Conservation (phyloP, 1,140 invertebrate genomes). For the Teleopsis dalmanni region DNA sequence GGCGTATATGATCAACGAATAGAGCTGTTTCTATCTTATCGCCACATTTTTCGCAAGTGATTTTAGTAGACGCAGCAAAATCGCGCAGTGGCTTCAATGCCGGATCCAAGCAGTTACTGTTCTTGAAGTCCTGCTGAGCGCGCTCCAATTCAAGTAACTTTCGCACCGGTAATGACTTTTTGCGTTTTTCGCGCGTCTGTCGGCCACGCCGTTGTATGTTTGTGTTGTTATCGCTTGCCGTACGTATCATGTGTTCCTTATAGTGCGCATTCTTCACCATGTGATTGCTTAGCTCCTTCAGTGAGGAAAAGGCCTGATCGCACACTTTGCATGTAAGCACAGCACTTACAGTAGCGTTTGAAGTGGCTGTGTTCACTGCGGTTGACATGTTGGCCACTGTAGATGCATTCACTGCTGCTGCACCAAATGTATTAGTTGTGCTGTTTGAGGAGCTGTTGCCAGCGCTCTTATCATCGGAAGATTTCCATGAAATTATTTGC, state of each 20-base stretch:
- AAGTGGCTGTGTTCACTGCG: neutral
- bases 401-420: slow-evolving; percentile 11
- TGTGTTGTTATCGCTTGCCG: slow-evolving; percentile 61
- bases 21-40: slow-evolving; percentile 88
- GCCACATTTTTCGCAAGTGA: slow-evolving; percentile 93
- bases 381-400: neutral
- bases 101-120: slow-evolving; percentile 49
- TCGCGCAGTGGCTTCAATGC: slow-evolving; percentile 58
- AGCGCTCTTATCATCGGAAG: slow-evolving; percentile 68
- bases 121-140: slow-evolving; percentile 76
- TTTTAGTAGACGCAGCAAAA: slow-evolving; percentile 59
- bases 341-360: slow-evolving; percentile 67
- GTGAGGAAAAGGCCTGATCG: slow-evolving; percentile 88
- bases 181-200: slow-evolving; percentile 81
- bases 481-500: slow-evolving; percentile 93
- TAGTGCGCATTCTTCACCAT: slow-evolving; percentile 99
- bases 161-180: slow-evolving; percentile 86
- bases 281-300: slow-evolving; percentile 94
- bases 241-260: slow-evolving; percentile 86
- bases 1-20: slow-evolving; percentile 88
- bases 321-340: slow-evolving; percentile 96
- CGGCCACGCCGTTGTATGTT: slow-evolving; percentile 68
- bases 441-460: slow-evolving; percentile 32
- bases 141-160: slow-evolving; percentile 84
- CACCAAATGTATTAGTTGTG: slow-evolving; percentile 15